These are phyloP conservation scores for Allolobophora icterica DNA, from an alignment of 2,888 invertebrate genomes.

Conservation along the genomic window DNA sequence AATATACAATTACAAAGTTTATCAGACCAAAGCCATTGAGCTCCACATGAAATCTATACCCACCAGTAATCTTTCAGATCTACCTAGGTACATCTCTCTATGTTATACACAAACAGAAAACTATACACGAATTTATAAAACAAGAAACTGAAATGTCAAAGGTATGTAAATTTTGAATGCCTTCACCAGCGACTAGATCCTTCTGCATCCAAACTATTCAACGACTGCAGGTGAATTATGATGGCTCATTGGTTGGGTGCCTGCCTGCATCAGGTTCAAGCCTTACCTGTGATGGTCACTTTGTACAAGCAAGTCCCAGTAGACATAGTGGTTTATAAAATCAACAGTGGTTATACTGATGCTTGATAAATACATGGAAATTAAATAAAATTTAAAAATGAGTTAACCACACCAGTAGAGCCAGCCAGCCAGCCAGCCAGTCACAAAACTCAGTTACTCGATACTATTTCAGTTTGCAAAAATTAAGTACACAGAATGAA, in stretches of 20 bases:
- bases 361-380: too few species aligned
- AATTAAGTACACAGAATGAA: too few species aligned
- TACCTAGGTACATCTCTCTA: neutral
- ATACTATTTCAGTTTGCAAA: too few species aligned
- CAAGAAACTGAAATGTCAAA: neutral
- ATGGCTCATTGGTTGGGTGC: neutral
- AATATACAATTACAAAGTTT: constrained; percentile 17
- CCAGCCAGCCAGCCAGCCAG: too few species aligned
- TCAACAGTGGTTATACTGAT: too few species aligned
- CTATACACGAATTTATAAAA: neutral
- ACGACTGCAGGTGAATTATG: neutral
- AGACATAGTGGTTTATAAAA: too few species aligned
- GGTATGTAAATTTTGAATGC: neutral
- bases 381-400: too few species aligned
- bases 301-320: too few species aligned
- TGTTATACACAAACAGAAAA: neutral
- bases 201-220: neutral
- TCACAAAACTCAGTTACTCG: too few species aligned
- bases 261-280: neutral
- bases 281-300: too few species aligned
- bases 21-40: neutral
- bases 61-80: neutral
- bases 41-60: neutral
- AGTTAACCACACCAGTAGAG: too few species aligned
- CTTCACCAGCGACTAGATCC: too few species aligned